Percentiles rank a stretch among this genome's conserved stretches.
Conservation (phyloP, 2,888 invertebrate genomes). For the Hofmannophila pseudospretella region DNA sequence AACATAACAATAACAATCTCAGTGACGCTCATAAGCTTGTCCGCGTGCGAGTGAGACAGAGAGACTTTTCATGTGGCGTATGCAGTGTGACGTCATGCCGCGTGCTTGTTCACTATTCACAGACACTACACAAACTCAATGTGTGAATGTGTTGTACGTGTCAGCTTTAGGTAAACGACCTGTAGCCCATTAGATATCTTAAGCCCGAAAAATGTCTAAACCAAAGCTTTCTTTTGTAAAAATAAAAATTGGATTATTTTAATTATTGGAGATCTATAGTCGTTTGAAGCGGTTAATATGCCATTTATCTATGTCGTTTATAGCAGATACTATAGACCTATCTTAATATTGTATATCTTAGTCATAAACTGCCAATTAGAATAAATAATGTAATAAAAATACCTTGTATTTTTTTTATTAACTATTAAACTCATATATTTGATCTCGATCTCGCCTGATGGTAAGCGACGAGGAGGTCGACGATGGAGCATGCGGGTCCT, state of each 20-base stretch:
- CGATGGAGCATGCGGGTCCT: too few relatives aligned
- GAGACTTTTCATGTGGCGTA: too few relatives aligned
- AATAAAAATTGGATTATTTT: constrained; percentile 30
- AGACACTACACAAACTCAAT: too few relatives aligned
- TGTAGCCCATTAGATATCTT: neutral
- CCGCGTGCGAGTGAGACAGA: too few relatives aligned
- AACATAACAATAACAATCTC: too few relatives aligned
- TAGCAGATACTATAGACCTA: constrained; percentile 46
- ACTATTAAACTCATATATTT: neutral
- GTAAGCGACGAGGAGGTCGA: too few relatives aligned
- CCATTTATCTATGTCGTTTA: constrained; percentile 57
- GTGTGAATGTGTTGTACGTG: neutral
- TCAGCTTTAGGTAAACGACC: too few relatives aligned
- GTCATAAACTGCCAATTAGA: constrained; percentile 66
- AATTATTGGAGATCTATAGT: constrained; percentile 32
- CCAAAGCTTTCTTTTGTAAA: constrained; percentile 43
- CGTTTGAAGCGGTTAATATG: constrained; percentile 52
- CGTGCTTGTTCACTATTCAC: too few relatives aligned
- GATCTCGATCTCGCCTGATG: too few relatives aligned
- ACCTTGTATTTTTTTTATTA: neutral
- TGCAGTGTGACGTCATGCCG: too few relatives aligned
- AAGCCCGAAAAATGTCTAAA: constrained; percentile 19
- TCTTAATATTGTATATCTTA: constrained; percentile 47
- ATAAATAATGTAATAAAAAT: constrained; percentile 23
- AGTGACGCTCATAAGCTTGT: too few relatives aligned